A percentile compares a stretch with the other conserved stretches of the same genome.
Conservation (phyloP, 1,140 invertebrate genomes). For the Pantala flavescens region DNA sequence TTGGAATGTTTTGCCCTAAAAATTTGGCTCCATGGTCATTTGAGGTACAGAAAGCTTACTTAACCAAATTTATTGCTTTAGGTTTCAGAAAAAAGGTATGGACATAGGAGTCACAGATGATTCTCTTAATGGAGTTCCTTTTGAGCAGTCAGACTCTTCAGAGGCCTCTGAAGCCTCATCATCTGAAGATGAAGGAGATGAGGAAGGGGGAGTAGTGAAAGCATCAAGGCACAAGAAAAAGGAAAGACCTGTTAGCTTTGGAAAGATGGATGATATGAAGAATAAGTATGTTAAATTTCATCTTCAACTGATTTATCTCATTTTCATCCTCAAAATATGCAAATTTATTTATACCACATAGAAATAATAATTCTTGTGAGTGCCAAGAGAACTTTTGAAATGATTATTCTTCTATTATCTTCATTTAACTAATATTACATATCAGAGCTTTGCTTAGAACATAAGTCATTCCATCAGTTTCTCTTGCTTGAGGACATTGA, state of each 20-base stretch:
- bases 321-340: too few species aligned
- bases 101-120: constrained; percentile 65
- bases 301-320: constrained; percentile 12
- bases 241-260: constrained; percentile 67
- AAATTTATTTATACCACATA: too few species aligned
- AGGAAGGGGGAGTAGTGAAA: constrained; percentile 19
- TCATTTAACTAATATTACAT: too few species aligned
- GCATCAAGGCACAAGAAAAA: constrained; percentile 34
- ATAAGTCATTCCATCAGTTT: too few species aligned
- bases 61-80: constrained; percentile 30
- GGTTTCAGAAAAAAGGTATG: constrained; percentile 72
- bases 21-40: too few species aligned
- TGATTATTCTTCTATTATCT: too few species aligned
- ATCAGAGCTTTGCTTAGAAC: too few species aligned
- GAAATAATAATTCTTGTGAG: too few species aligned
- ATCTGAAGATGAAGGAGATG: constrained; percentile 24
- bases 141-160: constrained; percentile 31
- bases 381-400: too few species aligned
- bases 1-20: too few species aligned
- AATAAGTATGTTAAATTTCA: constrained; percentile 52
- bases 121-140: constrained; percentile 56
- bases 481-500: too few species aligned
- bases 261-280: constrained; percentile 74
- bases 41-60: too few species aligned
- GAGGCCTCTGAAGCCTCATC: constrained; percentile 37